Evolutionary conservation across 2,113 vertebrate genomes (phyloP), one percentile per base, ranked within the genome.

Genomic region (Paratilapia polleni): DNA sequence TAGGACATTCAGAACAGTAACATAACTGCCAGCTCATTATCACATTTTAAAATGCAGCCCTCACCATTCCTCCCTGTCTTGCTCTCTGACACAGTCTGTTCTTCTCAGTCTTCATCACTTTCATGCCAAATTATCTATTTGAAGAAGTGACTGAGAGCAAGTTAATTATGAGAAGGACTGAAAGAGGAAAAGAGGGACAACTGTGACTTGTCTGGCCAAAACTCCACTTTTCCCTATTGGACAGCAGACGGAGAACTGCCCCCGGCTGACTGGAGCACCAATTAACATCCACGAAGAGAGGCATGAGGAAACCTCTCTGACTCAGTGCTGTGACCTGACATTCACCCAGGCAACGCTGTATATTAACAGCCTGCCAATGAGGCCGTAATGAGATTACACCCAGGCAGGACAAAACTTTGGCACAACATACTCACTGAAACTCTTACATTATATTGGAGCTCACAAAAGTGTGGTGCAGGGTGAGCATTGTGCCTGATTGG

Each of bases 121-220:
- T 88, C 34, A 80, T 80, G 80, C 68, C 56, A 80, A 75, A 88
- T 89, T 78, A 73, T 80, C 49, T 22, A 49, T 80, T 38, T 85
- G 63, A 87, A 64, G 58, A 26, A 60, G 47, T 79, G 70, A 83
- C 52, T 79, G 74, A 86, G 84, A 31, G 81, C 77, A 81, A 79
- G 77, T 81, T 88, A 78, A 89, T 90, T 86, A 85, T 84, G 52
- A 63, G 38, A 85, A 73, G 70, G 74, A 82, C 61, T 75, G 84
- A 83, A 15, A 26, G 7, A 47, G 49, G 43, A 60, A 77, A 66
- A 47, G 41, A 76, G 17, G 24, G 49, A 57, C 57, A 66, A 19
- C 49, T 7, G 19, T 43, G 77, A 77, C 62, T 66, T 70, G 54
- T 76, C 80, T 81, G 66, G 75, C 81, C 79, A 64, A 61, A 54